phyloP scores from a whole-genome alignment of 1,140 invertebrate species.

The Ephestia elutella region DNA sequence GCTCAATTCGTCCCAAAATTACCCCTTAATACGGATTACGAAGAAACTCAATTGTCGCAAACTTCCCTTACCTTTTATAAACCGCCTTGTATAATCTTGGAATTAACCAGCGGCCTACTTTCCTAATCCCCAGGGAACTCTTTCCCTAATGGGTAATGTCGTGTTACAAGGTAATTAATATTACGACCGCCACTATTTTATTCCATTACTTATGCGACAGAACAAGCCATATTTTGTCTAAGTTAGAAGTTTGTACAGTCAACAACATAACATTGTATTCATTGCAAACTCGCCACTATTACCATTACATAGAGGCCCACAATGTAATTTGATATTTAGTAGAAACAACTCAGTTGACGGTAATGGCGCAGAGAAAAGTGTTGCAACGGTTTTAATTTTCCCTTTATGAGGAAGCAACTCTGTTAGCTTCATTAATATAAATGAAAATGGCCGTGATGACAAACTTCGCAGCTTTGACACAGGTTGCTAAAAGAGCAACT shows the following conservation, averaged over 20 bases:
- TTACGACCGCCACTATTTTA: conserved; percentile 57
- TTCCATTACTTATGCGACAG: conserved; percentile 55
- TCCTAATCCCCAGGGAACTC: conserved; percentile 30
- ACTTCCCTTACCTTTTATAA: background rate
- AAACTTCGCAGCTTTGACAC: background rate
- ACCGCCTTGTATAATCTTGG: background rate
- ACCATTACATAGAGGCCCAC: too few relatives aligned
- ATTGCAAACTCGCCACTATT: too few relatives aligned
- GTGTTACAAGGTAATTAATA: conserved; percentile 64
- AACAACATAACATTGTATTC: too few relatives aligned
- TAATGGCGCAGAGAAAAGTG: background rate
- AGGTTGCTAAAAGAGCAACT: background rate
- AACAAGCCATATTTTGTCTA: conserved; percentile 46
- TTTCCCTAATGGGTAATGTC: conserved; percentile 38
- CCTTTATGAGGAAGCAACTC: background rate
- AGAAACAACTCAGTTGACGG: too few relatives aligned
- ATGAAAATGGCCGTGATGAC: background rate
- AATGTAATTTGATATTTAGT: too few relatives aligned
- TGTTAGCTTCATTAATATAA: conserved; percentile 1
- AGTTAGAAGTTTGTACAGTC: conserved; percentile 42
- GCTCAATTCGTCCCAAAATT: background rate
- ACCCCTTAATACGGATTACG: background rate
- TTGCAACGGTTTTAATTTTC: background rate
- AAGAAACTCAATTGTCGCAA: background rate
- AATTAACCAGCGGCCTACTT: conserved; percentile 23